Evolutionary conservation across 1,140 invertebrate genomes (phyloP), one percentile per base, ranked within the genome.

Genomic region (Piezodorus guildinii): DNA sequence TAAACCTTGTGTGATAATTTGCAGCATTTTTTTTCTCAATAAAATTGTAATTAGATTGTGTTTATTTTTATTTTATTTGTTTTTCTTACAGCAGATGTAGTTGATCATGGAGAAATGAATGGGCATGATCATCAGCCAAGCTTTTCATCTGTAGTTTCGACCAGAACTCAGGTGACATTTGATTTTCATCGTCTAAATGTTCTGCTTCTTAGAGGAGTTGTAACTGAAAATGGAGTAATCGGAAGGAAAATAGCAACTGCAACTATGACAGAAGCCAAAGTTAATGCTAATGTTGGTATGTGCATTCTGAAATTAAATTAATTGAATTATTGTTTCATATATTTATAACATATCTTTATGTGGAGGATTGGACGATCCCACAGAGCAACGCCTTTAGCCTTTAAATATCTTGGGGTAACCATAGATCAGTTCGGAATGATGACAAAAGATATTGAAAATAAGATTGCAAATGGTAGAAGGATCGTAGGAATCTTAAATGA

Each of bases 181-280:
- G 91, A 96, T 73, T 96, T 97, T 74, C 88, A 92, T 73, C 82
- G 91, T 16, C 75, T 97, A 30, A 95, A 92, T 73, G 84, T 97
- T 59, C 74, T 97, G 19, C 77, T 97, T 62, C 75, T 96, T 46
- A 77, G 91, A 64, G 87, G 90, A 9, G 81, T 89, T 0, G 77
- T 87, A 66, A 82, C 83, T 68, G 85, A 90, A 66, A 84, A 83
- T 66, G 77, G 76, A 66, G 74, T 85, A 27, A 77, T 84, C 34
- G 92, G 89, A 0, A 83, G 85, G 67, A 96, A 96, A 80, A 90
- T 97, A 67, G 92, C 90, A 34, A 96, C 93, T 0, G 90, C 91
- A 17, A 96, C 92, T 1, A 83, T 96, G 80, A 86, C 85, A 25
- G 88, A 90, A 71, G 93, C 93, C 0, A 85, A 87, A 73, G 90